These are phyloP conservation scores for Hapalemur alaotrensis DNA, from an alignment of 2,797 vertebrate species.

Conservation along the genomic window DNA sequence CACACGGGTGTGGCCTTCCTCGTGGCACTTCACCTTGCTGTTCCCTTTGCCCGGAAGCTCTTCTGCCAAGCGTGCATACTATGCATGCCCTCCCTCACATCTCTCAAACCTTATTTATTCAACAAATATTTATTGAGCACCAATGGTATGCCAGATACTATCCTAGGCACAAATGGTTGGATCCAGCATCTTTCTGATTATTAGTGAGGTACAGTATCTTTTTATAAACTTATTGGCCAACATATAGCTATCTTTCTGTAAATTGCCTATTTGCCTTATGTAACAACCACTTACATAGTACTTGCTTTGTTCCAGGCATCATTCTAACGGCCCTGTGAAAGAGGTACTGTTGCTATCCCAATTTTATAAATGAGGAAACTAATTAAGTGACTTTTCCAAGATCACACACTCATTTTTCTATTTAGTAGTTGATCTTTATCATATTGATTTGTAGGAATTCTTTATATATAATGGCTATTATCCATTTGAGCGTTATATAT, in stretches of 20 bases:
- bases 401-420: neutral
- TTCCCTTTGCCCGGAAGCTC: neutral
- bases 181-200: neutral
- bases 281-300: neutral
- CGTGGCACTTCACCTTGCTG: neutral
- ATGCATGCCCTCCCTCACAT: neutral
- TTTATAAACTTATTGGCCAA: neutral
- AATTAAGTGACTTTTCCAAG: neutral
- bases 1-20: neutral
- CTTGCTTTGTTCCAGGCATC: neutral
- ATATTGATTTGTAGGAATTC: neutral
- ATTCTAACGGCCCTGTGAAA: neutral
- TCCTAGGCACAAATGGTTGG: neutral
- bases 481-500: neutral
- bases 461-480: neutral
- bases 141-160: neutral
- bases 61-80: accelerated
- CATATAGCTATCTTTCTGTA: neutral
- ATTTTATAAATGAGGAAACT: neutral
- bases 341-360: neutral
- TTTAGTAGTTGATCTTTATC: neutral
- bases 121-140: neutral
- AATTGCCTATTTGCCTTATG: neutral
- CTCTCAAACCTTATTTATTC: neutral
- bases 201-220: neutral